Conservation (phyloP, 92 coral and sea anemone genomes). For the Porites rus region DNA sequence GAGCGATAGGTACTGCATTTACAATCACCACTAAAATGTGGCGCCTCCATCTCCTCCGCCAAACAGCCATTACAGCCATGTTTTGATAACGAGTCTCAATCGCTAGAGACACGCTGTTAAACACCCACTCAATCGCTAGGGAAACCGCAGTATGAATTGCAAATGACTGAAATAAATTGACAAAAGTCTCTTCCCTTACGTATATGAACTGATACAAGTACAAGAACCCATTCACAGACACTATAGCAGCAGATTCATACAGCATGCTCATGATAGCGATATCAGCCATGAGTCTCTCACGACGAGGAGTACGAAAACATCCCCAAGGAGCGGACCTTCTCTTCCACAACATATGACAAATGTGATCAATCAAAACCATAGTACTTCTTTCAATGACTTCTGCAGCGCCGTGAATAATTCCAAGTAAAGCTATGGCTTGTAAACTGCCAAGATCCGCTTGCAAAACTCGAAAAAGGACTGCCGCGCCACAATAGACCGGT, state of each 20-base stretch:
- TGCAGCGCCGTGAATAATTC: conserved; percentile 2
- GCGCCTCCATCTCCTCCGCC: no score
- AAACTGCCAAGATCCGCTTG: conserved; percentile 22
- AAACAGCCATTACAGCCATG: no score
- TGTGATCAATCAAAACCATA: neutral
- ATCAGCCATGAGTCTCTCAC: conserved; percentile 52
- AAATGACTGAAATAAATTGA: no score
- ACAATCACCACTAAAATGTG: no score
- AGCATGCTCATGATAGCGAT: conserved; percentile 48
- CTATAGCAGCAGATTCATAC: conserved; percentile 37
- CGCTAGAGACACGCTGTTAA: no score
- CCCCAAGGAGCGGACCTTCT: conserved; percentile 30
- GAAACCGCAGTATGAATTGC: no score
- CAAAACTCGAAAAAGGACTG: neutral
- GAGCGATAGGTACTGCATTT: no score
- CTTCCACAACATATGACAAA: neutral
- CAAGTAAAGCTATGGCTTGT: conserved; percentile 6
- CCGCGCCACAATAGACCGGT: conserved; percentile 14
- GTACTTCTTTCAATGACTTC: neutral
- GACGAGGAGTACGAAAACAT: conserved; percentile 50
- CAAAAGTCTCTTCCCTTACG: no score
- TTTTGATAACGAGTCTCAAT: no score
- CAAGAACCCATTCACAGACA: conserved; percentile 34
- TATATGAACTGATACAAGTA: conserved; percentile 13
- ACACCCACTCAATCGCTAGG: no score